Percentiles rank a stretch among this genome's conserved stretches.
phyloP scores from a whole-genome alignment of 2,888 invertebrate species.

The Tetranychus truncatus region DNA sequence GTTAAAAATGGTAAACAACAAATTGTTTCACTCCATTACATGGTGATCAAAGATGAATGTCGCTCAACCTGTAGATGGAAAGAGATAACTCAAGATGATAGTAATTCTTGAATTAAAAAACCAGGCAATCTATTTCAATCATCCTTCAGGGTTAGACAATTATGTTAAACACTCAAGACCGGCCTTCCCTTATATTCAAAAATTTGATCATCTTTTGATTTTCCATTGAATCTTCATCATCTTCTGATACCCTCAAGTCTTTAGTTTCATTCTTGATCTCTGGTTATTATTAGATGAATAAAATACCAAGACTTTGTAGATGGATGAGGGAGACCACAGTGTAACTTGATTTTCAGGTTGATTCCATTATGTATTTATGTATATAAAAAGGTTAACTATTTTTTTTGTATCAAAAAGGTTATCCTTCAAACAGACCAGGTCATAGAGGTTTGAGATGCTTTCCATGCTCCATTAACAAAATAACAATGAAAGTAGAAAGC shows the following conservation, averaged over 20 bases:
- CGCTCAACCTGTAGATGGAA: background rate
- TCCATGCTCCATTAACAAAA: background rate
- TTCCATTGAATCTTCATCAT: background rate
- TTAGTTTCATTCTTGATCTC: background rate
- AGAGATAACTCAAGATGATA: too few species aligned
- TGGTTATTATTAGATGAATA: background rate
- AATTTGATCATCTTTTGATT: background rate
- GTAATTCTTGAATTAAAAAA: too few species aligned
- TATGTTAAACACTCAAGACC: too few species aligned
- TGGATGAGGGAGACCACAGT: background rate
- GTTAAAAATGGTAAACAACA: too few species aligned
- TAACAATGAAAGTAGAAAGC: background rate
- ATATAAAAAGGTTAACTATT: background rate
- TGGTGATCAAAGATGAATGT: background rate
- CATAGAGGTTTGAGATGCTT: background rate
- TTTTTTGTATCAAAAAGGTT: background rate
- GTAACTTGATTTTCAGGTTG: background rate
- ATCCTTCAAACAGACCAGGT: background rate
- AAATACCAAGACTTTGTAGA: slow-evolving; percentile 1
- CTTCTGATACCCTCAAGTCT: background rate
- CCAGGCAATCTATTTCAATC: too few species aligned
- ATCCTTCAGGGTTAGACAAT: too few species aligned
- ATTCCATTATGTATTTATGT: background rate
- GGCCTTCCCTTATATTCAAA: background rate
- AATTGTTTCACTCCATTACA: background rate